phyloP scores from a whole-genome alignment of 2,113 vertebrate species.

The Chloropsis hardwickii region DNA sequence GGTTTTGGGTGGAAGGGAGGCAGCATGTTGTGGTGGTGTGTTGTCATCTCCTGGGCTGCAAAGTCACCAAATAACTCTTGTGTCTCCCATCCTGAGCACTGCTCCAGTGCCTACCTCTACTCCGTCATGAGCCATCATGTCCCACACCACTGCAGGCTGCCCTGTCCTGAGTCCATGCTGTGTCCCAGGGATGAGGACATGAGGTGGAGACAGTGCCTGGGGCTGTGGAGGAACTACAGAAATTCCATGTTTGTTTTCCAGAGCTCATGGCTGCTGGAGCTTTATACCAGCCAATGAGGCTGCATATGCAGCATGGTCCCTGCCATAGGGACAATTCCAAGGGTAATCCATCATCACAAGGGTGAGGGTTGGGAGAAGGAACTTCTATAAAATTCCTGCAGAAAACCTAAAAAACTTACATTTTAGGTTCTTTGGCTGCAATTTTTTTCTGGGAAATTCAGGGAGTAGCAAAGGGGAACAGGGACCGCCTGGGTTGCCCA shows the following conservation, averaged over 20 bases:
- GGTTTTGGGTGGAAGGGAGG: background rate
- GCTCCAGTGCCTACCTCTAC: rapidly evolving
- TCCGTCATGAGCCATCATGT: background rate
- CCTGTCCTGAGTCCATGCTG: rapidly evolving
- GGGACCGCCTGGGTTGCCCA: background rate
- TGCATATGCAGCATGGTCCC: background rate
- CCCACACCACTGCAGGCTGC: background rate
- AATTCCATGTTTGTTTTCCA: background rate
- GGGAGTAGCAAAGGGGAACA: background rate
- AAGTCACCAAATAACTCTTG: background rate
- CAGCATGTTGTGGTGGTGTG: too few species aligned
- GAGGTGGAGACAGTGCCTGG: background rate
- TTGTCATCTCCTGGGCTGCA: background rate
- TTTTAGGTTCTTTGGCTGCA: background rate
- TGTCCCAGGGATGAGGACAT: background rate
- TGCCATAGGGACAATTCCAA: background rate
- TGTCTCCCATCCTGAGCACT: background rate
- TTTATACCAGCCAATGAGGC: background rate
- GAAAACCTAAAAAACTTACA: background rate
- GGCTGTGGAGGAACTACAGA: background rate
- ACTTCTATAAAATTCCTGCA: background rate
- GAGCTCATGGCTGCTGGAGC: background rate
- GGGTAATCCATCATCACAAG: background rate
- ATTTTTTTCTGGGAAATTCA: background rate
- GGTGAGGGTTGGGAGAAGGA: background rate